Evolutionary conservation across 2,797 vertebrate genomes (phyloP), one percentile per base, ranked within the genome.

Genomic region (Tragelaphus oryx): DNA sequence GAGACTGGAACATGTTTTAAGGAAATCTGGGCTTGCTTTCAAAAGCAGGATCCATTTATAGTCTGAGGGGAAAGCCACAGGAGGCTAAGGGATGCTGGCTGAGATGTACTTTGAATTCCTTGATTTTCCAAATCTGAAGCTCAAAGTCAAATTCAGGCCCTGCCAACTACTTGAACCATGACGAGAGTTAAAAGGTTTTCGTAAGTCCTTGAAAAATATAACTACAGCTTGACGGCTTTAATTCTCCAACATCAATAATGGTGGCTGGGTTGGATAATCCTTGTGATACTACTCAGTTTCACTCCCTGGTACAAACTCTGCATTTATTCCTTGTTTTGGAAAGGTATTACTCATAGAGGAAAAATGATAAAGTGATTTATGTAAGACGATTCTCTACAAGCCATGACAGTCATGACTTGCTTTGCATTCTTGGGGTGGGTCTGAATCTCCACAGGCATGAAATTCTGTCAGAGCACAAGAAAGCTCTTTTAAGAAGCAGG

Each of bases 1-100:
- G 97, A 96, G 97, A 86, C 87, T 97, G 96, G 95, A 97, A 95
- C 85, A 79, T 68, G 89, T 96, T 98, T 97, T 97, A 97, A 97
- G 97, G 96, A 97, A 97, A 96, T 98, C 97, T 96, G 97, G 97
- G 97, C 97, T 98, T 88, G 88, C 91, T 97, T 98, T 97, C 97
- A 97, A 97, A 96, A 97, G 68, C 86, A 94, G 76, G 82, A 93
- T 97, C 96, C 97, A 96, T 97, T 97, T 98, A 97, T 97, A 97
- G 97, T 96, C 96, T 92, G 89, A 87, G 74, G 90, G 90, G 94
- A 96, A 93, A 95, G 82, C 97, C 93, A 87, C 89, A 87, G 96
- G 96, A 97, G 96, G 96, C 89, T 90, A 92, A 95, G 92, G 93
- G 92, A 96, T 57, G 79, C 92, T 97, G 96, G 91, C 93, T 90